Evolutionary conservation across 1,140 invertebrate species (phyloP), one percentile per base, ranked within the genome.

Genomic region (Phymorhynchus buccinoides): DNA sequence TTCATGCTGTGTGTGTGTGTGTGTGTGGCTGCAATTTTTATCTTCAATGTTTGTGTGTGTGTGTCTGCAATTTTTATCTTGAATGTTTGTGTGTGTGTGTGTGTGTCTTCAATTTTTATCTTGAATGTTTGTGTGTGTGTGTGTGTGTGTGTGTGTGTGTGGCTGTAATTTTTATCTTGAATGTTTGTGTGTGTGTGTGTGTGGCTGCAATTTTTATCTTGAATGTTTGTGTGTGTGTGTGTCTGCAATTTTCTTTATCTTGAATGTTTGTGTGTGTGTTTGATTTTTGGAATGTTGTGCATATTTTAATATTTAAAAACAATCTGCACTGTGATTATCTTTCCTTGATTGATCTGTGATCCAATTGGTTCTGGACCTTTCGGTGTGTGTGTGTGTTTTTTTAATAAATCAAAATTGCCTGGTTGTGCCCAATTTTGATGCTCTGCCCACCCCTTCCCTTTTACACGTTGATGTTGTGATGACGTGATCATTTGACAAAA

Each of bases 111-210:
- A 22, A 22, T 52, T 7, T 7, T 7, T 7, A 14, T 4, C 7
- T 16, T 66, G 62, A 22, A 0, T 66, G 62, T n/a, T 14, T 22
- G 1, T 66, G 62, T 66, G 62, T 66, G 62, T 66, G 62, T 66
- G 62, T 4, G 62, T 4, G 62, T 22, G 27, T 66, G 62, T 14
- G 62, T 27, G 14, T 27, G 27, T 35, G 12, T 35, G 68, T 71
- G n/a, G 3, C 30, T 71, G 68, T 71, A 18, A 14, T 71, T 32
- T 1, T 35, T 7, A 35, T 9, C 12, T 32, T 35, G 27, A 71
- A 37, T 71, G n/a, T 71, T 32, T 32, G 30, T 71, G 68, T 71
- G 62, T 66, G 68, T 71, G 68, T 71, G 30, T 35, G n/a, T 32
- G 6, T 71, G n/a, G 0, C 7, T 35, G 68, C 6, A 6, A 14